phyloP scores from a whole-genome alignment of 2,888 invertebrate genomes.

The Hemaris fuciformis region DNA sequence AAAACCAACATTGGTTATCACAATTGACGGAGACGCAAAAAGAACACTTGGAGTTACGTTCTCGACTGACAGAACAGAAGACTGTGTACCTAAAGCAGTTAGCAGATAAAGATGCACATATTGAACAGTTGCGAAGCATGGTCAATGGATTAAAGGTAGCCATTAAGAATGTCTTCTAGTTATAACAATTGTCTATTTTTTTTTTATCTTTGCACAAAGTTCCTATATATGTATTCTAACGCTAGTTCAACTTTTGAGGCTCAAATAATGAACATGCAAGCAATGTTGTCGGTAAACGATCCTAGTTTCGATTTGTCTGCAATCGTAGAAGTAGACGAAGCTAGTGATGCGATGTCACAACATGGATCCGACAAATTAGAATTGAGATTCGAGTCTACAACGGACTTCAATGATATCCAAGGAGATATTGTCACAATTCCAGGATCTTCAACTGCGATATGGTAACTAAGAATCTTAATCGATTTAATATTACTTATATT shows the following conservation, averaged over 20 bases:
- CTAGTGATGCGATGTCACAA: slow-evolving; percentile 57
- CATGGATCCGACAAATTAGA: slow-evolving; percentile 65
- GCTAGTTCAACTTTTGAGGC: slow-evolving; percentile 59
- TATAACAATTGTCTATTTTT: not conserved
- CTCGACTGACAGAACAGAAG: slow-evolving; percentile 72
- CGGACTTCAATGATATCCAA: slow-evolving; percentile 58
- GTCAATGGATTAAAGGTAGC: slow-evolving; percentile 66
- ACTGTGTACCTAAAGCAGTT: slow-evolving; percentile 60
- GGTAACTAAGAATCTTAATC: no score
- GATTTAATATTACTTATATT: no score
- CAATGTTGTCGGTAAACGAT: slow-evolving; percentile 68
- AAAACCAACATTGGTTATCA: slow-evolving; percentile 83
- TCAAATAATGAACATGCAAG: slow-evolving; percentile 74
- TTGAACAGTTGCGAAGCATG: slow-evolving; percentile 69
- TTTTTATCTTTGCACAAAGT: no score
- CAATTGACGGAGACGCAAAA: slow-evolving; percentile 79
- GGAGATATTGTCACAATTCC: slow-evolving; percentile 59
- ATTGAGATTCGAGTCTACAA: slow-evolving; percentile 62
- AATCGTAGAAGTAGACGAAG: slow-evolving; percentile 73
- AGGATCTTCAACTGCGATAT: slow-evolving; percentile 62
- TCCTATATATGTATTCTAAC: no score
- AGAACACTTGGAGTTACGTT: slow-evolving; percentile 75
- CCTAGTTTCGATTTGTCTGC: slow-evolving; percentile 76
- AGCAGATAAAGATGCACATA: slow-evolving; percentile 67
- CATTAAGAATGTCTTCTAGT: no score